These are phyloP conservation scores for Poeciliopsis infans DNA, from an alignment of 2,797 vertebrate species.

Conservation along the genomic window DNA sequence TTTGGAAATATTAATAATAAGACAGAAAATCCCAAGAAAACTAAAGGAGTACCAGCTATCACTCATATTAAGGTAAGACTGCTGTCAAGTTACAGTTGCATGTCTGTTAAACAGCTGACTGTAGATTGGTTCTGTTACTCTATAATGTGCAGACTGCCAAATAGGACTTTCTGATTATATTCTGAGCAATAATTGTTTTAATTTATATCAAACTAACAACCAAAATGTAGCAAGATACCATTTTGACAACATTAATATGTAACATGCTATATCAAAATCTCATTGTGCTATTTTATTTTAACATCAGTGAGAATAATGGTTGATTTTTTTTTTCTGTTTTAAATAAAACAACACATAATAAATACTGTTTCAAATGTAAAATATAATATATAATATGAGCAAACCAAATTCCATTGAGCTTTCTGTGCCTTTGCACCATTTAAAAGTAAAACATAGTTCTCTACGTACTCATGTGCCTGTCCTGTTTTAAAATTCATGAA, in stretches of 20 bases:
- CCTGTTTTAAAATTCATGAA: conserved; percentile 46
- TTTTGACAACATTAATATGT: background rate
- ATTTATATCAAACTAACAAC: background rate
- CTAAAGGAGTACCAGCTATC: background rate
- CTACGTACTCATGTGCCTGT: conserved; percentile 13
- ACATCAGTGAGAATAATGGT: background rate
- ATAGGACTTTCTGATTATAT: background rate
- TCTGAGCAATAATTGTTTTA: background rate
- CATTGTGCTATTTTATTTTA: background rate
- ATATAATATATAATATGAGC: conserved; percentile 7
- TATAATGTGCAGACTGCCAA: background rate
- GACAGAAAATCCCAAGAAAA: background rate
- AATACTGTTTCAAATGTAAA: conserved; percentile 6
- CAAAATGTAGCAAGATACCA: background rate
- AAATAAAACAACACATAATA: background rate
- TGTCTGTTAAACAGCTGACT: background rate
- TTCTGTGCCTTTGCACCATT: conserved; percentile 19
- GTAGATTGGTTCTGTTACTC: background rate
- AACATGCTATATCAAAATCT: background rate
- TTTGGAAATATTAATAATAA: background rate
- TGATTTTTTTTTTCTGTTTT: background rate
- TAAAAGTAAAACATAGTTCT: conserved; percentile 28
- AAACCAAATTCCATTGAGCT: conserved; percentile 30
- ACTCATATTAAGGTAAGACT: background rate
- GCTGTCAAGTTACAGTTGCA: background rate